Conservation (phyloP, 2,797 vertebrate genomes). For the Pseudomugil gertrudae region DNA sequence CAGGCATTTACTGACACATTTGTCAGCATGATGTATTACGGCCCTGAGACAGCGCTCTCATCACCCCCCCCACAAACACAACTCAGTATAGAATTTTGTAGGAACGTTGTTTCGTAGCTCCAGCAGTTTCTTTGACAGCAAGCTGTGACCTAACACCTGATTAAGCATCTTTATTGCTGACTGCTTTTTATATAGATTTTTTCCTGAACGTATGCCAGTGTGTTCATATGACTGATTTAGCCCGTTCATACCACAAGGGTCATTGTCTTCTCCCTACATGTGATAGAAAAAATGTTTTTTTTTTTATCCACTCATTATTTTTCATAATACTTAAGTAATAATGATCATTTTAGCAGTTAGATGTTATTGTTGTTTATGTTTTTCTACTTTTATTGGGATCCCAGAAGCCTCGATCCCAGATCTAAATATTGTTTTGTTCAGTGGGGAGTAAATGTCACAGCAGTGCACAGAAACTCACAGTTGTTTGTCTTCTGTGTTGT, state of each 20-base stretch:
- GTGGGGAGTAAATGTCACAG: slow-evolving; percentile 64
- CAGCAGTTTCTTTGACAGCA: background rate
- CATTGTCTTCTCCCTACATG: background rate
- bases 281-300: slow-evolving; percentile 5
- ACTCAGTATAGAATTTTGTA: background rate
- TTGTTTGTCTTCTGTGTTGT: slow-evolving; percentile 55
- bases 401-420: slow-evolving; percentile 69
- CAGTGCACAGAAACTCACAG: slow-evolving; percentile 56
- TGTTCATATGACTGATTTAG: background rate
- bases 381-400: slow-evolving; percentile 54
- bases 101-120: too few species aligned
- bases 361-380: slow-evolving; percentile 27
- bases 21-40: background rate
- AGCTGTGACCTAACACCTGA: background rate
- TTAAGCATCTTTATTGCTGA: background rate
- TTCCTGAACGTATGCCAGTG: background rate
- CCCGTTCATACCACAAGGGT: background rate
- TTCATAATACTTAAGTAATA: slow-evolving; percentile 4
- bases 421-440: slow-evolving; percentile 65
- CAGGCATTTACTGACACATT: background rate
- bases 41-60: background rate
- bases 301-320: background rate
- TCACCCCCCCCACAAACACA: background rate
- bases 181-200: background rate
- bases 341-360: slow-evolving; percentile 49